A percentile compares a stretch with the other conserved stretches of the same genome.
These are phyloP conservation scores for Heliconius erato DNA, from an alignment of 2,888 invertebrate species.

Conservation along the genomic window DNA sequence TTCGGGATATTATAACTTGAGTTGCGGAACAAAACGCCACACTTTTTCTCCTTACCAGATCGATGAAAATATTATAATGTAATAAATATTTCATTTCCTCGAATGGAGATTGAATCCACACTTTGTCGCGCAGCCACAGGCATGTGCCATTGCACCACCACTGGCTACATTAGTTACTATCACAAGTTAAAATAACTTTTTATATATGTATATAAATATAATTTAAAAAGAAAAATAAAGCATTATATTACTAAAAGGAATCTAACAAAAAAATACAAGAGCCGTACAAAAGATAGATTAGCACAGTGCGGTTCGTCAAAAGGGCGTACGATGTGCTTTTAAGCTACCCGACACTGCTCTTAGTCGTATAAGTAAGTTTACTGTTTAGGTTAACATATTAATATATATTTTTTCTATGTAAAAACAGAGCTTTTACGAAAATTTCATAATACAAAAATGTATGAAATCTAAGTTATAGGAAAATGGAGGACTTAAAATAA, in stretches of 20 bases:
- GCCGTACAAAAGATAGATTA: slow-evolving; percentile 14
- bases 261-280: slow-evolving; percentile 6
- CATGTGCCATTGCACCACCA: no score
- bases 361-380: slow-evolving; percentile 10
- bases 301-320: slow-evolving; percentile 8
- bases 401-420: background rate
- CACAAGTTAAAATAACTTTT: no score
- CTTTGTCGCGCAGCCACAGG: no score
- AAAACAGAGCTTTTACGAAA: slow-evolving; percentile 28
- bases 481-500: background rate
- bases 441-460: slow-evolving; percentile 1
- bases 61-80: no score
- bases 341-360: slow-evolving; percentile 21
- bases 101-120: no score
- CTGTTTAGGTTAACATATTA: background rate
- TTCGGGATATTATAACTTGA: no score
- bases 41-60: no score
- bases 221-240: background rate
- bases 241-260: slow-evolving; percentile 20
- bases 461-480: background rate
- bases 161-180: no score
- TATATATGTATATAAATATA: background rate
- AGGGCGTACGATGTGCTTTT: slow-evolving; percentile 12
- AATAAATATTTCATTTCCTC: no score
- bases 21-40: no score